Conservation (phyloP, 2,888 invertebrate species). For the Pandemis heparana region DNA sequence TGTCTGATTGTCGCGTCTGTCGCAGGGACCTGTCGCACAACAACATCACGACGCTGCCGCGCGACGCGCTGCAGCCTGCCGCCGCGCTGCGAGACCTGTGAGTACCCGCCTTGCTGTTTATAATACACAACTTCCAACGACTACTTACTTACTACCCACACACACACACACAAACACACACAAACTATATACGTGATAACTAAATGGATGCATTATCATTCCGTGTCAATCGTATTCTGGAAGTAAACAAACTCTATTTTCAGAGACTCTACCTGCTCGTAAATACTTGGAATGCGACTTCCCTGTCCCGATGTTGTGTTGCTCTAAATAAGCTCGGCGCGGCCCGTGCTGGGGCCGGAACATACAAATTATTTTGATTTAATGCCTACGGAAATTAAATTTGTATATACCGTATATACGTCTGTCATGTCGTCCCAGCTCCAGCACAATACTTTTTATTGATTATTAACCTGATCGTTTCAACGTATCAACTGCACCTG, state of each 20-base stretch:
- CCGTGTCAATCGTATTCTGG: background rate
- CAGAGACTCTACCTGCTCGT: background rate
- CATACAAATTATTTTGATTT: background rate
- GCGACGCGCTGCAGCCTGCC: slow-evolving; percentile 89
- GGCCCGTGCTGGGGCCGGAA: background rate
- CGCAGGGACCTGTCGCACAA: slow-evolving; percentile 93
- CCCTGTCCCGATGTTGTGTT: background rate
- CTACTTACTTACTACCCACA: background rate
- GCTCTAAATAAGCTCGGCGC: background rate
- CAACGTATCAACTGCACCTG: too few relatives aligned
- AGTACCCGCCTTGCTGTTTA: slow-evolving; percentile 71
- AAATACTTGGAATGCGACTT: background rate
- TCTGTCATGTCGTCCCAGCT: too few relatives aligned
- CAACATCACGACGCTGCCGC: slow-evolving; percentile 91
- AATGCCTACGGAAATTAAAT: background rate
- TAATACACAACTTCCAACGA: background rate
- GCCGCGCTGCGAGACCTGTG: slow-evolving; percentile 90
- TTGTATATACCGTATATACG: too few relatives aligned
- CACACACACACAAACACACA: background rate
- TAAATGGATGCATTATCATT: background rate
- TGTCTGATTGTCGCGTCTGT: slow-evolving; percentile 52
- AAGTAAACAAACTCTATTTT: slow-evolving; percentile 1
- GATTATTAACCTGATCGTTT: too few relatives aligned
- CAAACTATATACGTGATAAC: background rate
- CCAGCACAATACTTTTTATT: too few relatives aligned